Percentiles rank a stretch among this genome's conserved stretches.
These are phyloP conservation scores for Thamnophis sirtalis DNA, from an alignment of 2,113 vertebrate genomes.

Conservation along the genomic window DNA sequence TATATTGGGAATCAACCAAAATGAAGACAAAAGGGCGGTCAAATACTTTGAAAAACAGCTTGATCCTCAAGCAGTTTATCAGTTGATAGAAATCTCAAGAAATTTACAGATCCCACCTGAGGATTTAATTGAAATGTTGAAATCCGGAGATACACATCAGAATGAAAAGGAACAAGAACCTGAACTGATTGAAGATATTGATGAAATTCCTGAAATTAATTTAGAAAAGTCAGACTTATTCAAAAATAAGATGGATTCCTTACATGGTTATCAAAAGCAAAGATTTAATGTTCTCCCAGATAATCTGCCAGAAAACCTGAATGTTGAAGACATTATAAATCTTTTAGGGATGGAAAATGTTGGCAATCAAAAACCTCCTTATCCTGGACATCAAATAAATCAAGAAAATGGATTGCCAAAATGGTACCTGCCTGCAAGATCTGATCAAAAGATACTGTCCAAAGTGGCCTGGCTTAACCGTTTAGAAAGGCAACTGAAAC, in stretches of 20 bases:
- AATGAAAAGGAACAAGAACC: constrained; percentile 64
- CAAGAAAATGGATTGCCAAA: constrained; percentile 69
- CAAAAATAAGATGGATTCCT: constrained; percentile 68
- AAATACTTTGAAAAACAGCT: constrained; percentile 68
- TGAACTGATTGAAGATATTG: constrained; percentile 61
- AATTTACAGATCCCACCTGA: constrained; percentile 89
- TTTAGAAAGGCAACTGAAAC: constrained; percentile 69
- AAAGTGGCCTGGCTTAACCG: constrained; percentile 66
- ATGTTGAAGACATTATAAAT: constrained; percentile 81
- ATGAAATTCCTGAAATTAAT: constrained; percentile 64
- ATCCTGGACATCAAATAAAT: constrained; percentile 71
- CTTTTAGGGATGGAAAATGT: constrained; percentile 77
- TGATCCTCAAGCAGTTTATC: constrained; percentile 79
- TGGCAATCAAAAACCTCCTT: constrained; percentile 71
- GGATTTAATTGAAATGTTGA: constrained; percentile 86
- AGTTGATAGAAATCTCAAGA: constrained; percentile 85
- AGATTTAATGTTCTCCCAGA: constrained; percentile 65
- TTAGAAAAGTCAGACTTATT: constrained; percentile 62
- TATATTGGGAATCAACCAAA: constrained; percentile 68
- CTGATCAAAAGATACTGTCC: constrained; percentile 63
- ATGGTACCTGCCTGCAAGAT: constrained; percentile 62
- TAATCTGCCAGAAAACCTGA: constrained; percentile 75
- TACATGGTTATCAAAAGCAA: constrained; percentile 66
- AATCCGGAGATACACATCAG: constrained; percentile 66
- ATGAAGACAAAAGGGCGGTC: constrained; percentile 68